Evolutionary conservation across 2,113 vertebrate genomes (phyloP), one percentile per base, ranked within the genome.

Genomic region (Python bivittatus): DNA sequence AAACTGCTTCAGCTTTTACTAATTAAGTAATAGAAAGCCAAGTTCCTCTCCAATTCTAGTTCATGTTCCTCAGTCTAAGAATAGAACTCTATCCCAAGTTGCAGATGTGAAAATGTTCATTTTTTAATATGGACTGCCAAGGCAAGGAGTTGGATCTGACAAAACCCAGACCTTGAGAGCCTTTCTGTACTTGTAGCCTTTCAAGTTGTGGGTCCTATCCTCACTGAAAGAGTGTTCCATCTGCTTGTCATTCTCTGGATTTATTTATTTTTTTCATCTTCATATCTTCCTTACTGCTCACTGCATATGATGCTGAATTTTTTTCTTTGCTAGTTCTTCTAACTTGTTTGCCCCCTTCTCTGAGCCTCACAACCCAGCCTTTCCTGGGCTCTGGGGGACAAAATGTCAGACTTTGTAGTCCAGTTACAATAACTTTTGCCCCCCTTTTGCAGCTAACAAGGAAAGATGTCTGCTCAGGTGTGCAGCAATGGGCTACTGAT

Each of bases 171-270:
- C 94, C 94, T 95, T 87, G 89, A 95, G 94, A 93, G 83, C 88
- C 95, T 57, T 38, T 22, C 44, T 10, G 15, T 56, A 29, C 93
- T 93, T 88, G 92, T 92, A 95, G 95, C 94, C 96, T 93, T 91
- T 42, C 15, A 72, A 57, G 88, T 4, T 60, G 48, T 1, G 88
- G 92, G 95, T 93, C 91, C 94, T 96, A 96, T 96, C 96, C 96
- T 97, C 92, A 83, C 1, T 33, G 95, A 96, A 95, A 91, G 88
- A 93, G 93, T 88, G 87, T 94, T 92, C 96, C 95, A 95, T 96
- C 96, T 96, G 96, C 95, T 96, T 95, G 0, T 42, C 91, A 0
- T 93, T 93, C 54, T 94, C 94, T 4, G 94, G 95, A 95, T 95
- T 96, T 96, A 95, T 27, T 0, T 90, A 42, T 33, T 20, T 57